A percentile compares a stretch with the other conserved stretches of the same genome.
Conservation (phyloP, 1,140 invertebrate genomes). For the Pemphigus obesinymphae region DNA sequence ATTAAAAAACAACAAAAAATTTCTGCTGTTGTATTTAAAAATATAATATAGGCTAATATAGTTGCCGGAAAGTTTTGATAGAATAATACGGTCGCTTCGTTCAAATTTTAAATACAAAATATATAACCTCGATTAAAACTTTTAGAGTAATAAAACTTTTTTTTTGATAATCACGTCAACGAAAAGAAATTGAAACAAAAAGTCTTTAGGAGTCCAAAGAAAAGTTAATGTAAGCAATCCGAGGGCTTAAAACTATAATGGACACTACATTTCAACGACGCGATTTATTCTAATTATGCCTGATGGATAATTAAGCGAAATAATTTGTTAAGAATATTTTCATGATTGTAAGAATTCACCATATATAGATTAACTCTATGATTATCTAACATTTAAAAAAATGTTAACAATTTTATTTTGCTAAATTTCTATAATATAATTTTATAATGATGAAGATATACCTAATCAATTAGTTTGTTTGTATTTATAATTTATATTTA, state of each 20-base stretch:
- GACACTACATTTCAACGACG: neutral
- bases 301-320: neutral
- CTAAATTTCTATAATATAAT: neutral
- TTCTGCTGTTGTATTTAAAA: neutral
- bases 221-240: neutral
- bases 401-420: neutral
- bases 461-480: too few species aligned
- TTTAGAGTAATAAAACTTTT: neutral
- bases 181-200: neutral
- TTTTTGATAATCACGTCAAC: neutral
- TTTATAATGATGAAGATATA: too few species aligned
- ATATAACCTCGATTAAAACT: neutral
- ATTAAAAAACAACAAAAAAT: neutral
- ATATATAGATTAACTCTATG: too few species aligned
- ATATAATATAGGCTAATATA: neutral
- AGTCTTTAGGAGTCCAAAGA: neutral
- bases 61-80: neutral
- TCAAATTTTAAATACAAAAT: neutral
- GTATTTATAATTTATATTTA: too few species aligned
- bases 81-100: neutral
- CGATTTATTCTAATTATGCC: neutral
- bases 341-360: too few species aligned
- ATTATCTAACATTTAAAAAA: too few species aligned
- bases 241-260: neutral
- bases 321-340: neutral